Evolutionary conservation across 2,113 vertebrate species (phyloP).

Genomic region (Oryzias celebensis): DNA sequence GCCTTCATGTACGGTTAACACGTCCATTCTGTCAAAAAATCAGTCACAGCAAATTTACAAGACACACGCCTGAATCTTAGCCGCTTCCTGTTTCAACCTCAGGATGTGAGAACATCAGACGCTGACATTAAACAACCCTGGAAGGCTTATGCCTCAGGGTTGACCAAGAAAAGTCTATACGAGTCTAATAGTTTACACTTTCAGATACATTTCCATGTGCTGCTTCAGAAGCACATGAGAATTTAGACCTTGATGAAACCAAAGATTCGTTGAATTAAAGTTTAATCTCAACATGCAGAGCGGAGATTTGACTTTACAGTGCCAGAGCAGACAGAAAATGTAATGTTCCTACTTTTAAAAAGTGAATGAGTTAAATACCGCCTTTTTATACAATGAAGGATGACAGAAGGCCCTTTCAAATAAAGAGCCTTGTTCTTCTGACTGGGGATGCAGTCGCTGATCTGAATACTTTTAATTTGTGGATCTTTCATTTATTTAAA

Average conservation of each 20-base stretch:
- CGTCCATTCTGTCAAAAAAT: constrained; percentile 34
- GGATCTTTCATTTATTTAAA: constrained; percentile 21
- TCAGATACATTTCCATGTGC: constrained; percentile 10
- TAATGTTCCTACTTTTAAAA: neutral
- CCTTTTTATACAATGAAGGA: constrained; percentile 12
- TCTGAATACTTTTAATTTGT: constrained; percentile 12
- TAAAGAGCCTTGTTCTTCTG: constrained; percentile 18
- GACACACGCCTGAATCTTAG: constrained; percentile 6
- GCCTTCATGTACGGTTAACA: constrained; percentile 25
- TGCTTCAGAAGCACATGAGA: constrained; percentile 3
- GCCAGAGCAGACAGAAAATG: too few species aligned
- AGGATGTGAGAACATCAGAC: constrained; percentile 25
- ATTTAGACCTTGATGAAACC: constrained; percentile 4
- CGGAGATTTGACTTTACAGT: too few species aligned
- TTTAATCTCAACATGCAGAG: too few species aligned
- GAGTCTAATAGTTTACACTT: constrained; percentile 1
- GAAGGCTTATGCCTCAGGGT: constrained; percentile 21
- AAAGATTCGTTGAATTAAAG: too few species aligned
- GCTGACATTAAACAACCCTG: constrained; percentile 31
- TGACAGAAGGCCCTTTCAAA: constrained; percentile 1
- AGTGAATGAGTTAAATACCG: constrained; percentile 5
- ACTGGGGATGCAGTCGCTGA: constrained; percentile 1
- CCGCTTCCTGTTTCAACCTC: constrained; percentile 18
- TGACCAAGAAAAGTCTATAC: constrained; percentile 9
- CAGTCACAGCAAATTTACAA: constrained; percentile 35